Conservation (phyloP, 2,113 vertebrate species). For the Falcunculus frontatus region DNA sequence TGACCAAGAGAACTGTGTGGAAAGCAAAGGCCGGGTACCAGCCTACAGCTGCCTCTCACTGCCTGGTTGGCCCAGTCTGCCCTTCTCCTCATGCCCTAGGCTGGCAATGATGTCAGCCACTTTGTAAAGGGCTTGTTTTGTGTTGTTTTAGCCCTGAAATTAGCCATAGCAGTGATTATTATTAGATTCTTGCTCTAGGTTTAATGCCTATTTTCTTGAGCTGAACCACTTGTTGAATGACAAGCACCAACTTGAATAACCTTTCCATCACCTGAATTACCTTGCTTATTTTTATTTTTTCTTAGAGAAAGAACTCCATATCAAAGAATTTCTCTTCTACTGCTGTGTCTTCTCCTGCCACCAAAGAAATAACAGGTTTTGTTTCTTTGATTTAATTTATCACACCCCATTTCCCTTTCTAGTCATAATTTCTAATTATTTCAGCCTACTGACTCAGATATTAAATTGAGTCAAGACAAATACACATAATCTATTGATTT, state of each 20-base stretch:
- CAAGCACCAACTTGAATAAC: neutral
- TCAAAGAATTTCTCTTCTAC: neutral
- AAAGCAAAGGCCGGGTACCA: neutral
- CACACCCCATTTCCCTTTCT: constrained; percentile 49
- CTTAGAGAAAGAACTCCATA: neutral
- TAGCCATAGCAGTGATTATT: neutral
- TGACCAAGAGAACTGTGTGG: neutral
- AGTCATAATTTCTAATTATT: constrained; percentile 64
- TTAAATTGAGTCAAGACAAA: constrained; percentile 21
- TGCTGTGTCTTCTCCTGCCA: neutral
- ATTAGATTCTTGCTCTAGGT: neutral
- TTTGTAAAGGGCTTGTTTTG: neutral
- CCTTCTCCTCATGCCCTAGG: neutral
- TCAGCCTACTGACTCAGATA: constrained; percentile 55
- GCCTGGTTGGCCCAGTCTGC: neutral
- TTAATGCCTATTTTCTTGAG: neutral
- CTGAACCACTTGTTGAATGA: neutral
- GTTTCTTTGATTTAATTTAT: constrained; percentile 65
- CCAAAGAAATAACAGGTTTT: constrained; percentile 16
- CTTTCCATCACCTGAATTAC: neutral
- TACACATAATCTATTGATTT: constrained; percentile 33
- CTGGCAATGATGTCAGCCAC: neutral
- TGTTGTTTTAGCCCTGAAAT: neutral
- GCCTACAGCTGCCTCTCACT: neutral
- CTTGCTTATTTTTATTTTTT: neutral